These are phyloP conservation scores for Neodon shergylaensis DNA, from an alignment of 2,113 vertebrate species.

Conservation along the genomic window DNA sequence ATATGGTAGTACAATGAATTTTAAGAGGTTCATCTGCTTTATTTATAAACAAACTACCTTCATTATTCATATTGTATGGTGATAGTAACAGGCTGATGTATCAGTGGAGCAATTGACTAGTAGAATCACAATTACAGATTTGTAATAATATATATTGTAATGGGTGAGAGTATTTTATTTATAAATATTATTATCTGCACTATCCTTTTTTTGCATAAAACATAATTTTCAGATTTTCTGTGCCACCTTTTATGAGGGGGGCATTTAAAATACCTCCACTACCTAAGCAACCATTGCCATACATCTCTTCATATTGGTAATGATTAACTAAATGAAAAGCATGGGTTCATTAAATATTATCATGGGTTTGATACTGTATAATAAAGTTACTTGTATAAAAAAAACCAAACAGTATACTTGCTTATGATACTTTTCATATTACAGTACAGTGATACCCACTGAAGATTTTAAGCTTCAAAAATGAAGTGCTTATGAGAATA, in stretches of 20 bases:
- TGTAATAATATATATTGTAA: neutral
- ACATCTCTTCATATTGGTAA: neutral
- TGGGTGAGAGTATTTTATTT: neutral
- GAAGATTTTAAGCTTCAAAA: neutral
- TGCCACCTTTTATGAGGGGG: neutral
- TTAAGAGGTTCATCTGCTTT: neutral
- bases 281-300: neutral
- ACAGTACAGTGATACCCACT: neutral
- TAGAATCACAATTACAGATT: neutral
- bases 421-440: neutral
- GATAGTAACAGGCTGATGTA: neutral
- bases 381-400: neutral
- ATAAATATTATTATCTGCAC: neutral
- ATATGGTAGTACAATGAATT: neutral
- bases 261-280: neutral
- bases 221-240: neutral
- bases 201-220: neutral
- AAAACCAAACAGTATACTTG: neutral
- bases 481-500: neutral
- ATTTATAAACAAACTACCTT: neutral
- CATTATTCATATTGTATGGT: neutral
- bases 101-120: neutral
- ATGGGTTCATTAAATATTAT: neutral
- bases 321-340: neutral
- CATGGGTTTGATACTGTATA: neutral